Percentiles rank a stretch among this genome's conserved stretches.
Conservation (phyloP, 2,797 vertebrate genomes). For the Brachyalestes nurse region DNA sequence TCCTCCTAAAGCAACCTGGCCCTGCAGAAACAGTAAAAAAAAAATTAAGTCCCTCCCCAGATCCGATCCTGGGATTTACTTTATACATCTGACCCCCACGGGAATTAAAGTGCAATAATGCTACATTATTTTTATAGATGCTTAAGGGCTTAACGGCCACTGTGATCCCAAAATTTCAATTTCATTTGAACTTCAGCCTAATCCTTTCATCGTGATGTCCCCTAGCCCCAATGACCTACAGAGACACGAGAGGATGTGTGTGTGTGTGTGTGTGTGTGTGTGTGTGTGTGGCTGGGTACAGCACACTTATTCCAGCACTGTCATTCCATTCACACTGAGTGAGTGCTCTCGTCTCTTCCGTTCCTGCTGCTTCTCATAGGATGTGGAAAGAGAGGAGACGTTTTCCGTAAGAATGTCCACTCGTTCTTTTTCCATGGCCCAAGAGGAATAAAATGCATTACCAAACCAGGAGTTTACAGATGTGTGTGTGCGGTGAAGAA, state of each 20-base stretch:
- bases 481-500: background rate
- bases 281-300: background rate
- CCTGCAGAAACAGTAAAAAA: conserved; percentile 21
- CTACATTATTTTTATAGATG: conserved; percentile 54
- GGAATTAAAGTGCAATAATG: conserved; percentile 63
- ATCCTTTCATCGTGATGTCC: conserved; percentile 48
- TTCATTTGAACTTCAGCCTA: conserved; percentile 56
- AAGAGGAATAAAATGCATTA: conserved; percentile 37
- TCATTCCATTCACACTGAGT: conserved; percentile 6
- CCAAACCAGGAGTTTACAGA: background rate
- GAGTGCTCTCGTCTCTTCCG: background rate
- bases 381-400: conserved; percentile 25
- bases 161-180: conserved; percentile 57
- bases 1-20: conserved; percentile 8
- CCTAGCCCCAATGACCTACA: conserved; percentile 36
- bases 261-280: conserved; percentile 15
- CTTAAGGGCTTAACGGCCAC: conserved; percentile 56
- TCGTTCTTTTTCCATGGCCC: conserved; percentile 46
- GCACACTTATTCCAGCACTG: background rate
- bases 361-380: conserved; percentile 32
- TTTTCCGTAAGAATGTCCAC: conserved; percentile 39
- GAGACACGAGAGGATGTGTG: background rate
- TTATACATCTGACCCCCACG: conserved; percentile 45
- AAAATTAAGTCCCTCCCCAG: conserved; percentile 50
- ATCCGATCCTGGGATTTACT: conserved; percentile 59